A percentile compares a stretch with the other conserved stretches of the same genome.
Conservation (phyloP, 2,797 vertebrate species). For the Tapera naevia region DNA sequence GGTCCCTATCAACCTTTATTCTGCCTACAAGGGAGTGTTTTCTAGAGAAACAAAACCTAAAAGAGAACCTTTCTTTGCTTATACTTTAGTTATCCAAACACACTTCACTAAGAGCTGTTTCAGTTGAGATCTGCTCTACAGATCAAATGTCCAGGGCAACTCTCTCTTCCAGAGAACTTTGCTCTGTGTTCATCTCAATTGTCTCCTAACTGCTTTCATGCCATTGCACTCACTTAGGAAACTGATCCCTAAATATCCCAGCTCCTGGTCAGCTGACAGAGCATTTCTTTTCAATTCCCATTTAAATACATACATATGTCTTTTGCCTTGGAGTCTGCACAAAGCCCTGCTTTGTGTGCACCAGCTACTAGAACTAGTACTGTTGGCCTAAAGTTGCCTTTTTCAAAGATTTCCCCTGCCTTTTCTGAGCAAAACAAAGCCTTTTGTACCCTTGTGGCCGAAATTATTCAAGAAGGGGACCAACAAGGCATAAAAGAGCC, state of each 20-base stretch:
- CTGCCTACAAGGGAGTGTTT: background rate
- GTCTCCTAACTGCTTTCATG: background rate
- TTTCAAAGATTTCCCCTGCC: background rate
- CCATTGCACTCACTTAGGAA: background rate
- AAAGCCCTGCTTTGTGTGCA: constrained; percentile 1
- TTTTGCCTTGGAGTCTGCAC: background rate
- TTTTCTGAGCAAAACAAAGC: constrained; percentile 10
- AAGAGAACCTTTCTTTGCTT: background rate
- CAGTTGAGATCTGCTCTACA: background rate
- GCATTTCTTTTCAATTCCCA: background rate
- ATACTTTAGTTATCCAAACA: background rate
- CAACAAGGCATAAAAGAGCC: background rate
- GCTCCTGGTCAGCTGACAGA: background rate
- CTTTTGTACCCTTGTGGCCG: background rate
- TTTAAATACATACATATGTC: background rate
- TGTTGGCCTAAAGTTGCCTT: background rate
- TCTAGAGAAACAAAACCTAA: background rate
- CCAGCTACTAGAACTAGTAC: background rate
- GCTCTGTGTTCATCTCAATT: background rate
- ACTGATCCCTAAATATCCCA: background rate
- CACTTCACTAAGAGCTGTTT: background rate
- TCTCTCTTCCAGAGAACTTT: background rate
- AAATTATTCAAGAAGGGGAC: background rate
- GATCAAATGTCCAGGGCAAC: background rate
- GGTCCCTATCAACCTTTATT: background rate